These are phyloP conservation scores for Hydroisotoma schaefferi DNA, from an alignment of 2,888 invertebrate genomes.

Conservation along the genomic window DNA sequence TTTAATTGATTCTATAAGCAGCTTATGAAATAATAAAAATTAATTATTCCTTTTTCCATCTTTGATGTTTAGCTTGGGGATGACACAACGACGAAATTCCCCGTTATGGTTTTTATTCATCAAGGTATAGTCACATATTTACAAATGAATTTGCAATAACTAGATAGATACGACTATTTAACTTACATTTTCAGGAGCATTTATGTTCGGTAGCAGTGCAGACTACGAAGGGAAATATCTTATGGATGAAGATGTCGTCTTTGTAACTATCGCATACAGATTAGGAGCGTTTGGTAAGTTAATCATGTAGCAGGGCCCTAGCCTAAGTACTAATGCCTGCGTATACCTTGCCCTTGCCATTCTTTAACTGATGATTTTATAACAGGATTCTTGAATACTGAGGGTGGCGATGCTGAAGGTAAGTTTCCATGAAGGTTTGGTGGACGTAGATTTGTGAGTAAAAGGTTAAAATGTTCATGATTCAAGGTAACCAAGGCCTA, in stretches of 20 bases:
- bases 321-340: slow-evolving; percentile 4
- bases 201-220: slow-evolving; percentile 41
- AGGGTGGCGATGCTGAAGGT: slow-evolving; percentile 33
- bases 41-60: background rate
- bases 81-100: slow-evolving; percentile 14
- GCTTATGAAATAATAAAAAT: background rate
- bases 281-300: slow-evolving; percentile 36
- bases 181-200: slow-evolving; percentile 33
- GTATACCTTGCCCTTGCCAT: background rate
- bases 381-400: slow-evolving; percentile 36
- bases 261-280: slow-evolving; percentile 42
- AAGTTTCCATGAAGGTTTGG: slow-evolving; percentile 4
- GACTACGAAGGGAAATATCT: slow-evolving; percentile 46
- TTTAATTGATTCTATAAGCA: background rate
- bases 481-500: slow-evolving; percentile 26
- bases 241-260: slow-evolving; percentile 46
- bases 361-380: slow-evolving; percentile 10
- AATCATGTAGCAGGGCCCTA: slow-evolving; percentile 2
- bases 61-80: slow-evolving; percentile 13
- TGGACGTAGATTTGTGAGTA: background rate
- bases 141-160: background rate
- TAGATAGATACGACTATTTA: background rate
- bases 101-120: slow-evolving; percentile 47
- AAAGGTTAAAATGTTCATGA: slow-evolving; percentile 7
- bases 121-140: slow-evolving; percentile 20